These are phyloP conservation scores for Metridium senile DNA, from an alignment of 92 coral and sea anemone genomes.

Conservation along the genomic window DNA sequence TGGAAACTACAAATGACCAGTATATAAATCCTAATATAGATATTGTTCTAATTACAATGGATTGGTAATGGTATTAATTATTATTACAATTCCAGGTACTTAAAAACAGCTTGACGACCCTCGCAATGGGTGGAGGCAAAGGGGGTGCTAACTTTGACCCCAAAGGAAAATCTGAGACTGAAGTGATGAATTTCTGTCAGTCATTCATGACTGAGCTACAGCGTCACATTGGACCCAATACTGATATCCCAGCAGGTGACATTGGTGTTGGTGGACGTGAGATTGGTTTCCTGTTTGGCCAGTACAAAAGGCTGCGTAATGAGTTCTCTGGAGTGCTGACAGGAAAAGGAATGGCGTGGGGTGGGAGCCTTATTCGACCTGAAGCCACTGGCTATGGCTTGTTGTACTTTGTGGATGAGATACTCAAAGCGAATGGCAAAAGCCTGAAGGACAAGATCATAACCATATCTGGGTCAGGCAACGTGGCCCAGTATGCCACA, in stretches of 20 bases:
- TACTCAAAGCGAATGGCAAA: constrained; percentile 67
- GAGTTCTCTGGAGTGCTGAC: constrained; percentile 91
- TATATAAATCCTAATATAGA: no score
- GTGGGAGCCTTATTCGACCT: constrained; percentile 81
- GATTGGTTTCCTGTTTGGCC: constrained; percentile 86
- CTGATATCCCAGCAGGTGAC: constrained; percentile 93
- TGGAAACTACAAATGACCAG: no score
- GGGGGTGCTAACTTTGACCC: constrained; percentile 93
- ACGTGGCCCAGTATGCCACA: constrained; percentile 80
- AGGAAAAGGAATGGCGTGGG: constrained; percentile 78
- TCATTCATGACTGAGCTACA: constrained; percentile 87
- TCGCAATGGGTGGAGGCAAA: constrained; percentile 91
- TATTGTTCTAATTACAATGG: no score
- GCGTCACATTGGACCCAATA: constrained; percentile 83
- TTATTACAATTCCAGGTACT: constrained; percentile 10
- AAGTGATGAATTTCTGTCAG: constrained; percentile 91
- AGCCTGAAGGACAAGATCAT: constrained; percentile 69
- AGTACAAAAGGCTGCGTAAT: constrained; percentile 85
- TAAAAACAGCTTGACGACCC: constrained; percentile 88
- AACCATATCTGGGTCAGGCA: constrained; percentile 83
- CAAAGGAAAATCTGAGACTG: constrained; percentile 82
- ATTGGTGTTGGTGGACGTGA: constrained; percentile 91
- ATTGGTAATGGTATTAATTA: no score
- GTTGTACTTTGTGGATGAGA: constrained; percentile 78
- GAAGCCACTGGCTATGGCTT: constrained; percentile 91